Evolutionary conservation across 2,888 invertebrate genomes (phyloP).

Genomic region (Lutraria lutraria): DNA sequence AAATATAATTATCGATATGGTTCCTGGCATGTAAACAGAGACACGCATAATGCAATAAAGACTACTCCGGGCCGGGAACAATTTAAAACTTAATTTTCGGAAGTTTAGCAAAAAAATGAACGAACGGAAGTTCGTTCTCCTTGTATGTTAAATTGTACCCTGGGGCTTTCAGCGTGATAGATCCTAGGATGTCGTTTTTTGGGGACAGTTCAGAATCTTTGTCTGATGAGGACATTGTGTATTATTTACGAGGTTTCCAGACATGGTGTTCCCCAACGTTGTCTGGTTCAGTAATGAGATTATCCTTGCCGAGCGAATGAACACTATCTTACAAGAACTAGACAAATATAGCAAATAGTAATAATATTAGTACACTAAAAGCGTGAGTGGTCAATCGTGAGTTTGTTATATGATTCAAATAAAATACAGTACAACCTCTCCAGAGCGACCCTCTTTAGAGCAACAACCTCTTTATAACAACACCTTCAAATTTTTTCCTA

Average conservation of each 20-base stretch:
- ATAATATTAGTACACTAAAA: neutral
- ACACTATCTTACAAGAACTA: neutral
- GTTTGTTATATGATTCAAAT: neutral
- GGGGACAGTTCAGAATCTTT: neutral
- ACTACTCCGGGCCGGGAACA: neutral
- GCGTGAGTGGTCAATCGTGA: neutral
- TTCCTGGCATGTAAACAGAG: neutral
- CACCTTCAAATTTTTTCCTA: too few species aligned
- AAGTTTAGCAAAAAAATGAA: conserved; percentile 21
- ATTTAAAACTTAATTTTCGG: neutral
- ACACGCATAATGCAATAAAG: neutral
- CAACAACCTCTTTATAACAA: too few species aligned
- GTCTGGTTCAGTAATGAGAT: neutral
- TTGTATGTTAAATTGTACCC: conserved; percentile 8
- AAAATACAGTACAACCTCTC: too few species aligned
- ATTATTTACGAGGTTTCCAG: neutral
- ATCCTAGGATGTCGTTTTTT: neutral
- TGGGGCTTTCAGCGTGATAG: neutral
- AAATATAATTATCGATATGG: neutral
- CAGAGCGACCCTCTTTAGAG: too few species aligned
- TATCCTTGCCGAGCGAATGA: neutral
- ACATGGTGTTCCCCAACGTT: neutral
- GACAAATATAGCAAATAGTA: neutral
- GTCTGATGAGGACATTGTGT: neutral
- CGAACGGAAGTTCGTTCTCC: neutral